Base-by-base conservation (phyloP, 2,113 vertebrate species). In the Calonectris borealis region DNA sequence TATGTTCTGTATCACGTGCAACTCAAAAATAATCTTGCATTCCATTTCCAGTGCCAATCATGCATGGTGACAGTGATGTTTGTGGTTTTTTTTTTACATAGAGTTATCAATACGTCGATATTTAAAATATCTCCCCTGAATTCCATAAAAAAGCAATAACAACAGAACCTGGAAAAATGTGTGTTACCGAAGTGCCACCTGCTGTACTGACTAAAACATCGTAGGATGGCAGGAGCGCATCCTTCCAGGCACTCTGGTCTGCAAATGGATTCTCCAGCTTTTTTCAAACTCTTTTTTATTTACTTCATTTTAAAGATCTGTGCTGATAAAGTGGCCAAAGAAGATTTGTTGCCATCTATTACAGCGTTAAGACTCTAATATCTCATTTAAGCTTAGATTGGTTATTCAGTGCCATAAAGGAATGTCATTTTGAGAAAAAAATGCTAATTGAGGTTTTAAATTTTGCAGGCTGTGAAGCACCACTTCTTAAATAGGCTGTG, bases 151-250 rank as follows among this genome's bases (percentile, higher is more conserved):
- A 87, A 62, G 51, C 57, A 19, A 25, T 18, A 65, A 20, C 42
- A 83, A 12, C 54, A 10, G 62, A 6, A 62, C 64, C 78, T 65
- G 55, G 48, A 72, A 31, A 71, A 88, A 70, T 92, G 3, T 8
- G 9, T 46, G 95, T 96, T 86, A 48, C 97, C 86, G 42, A 86
- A 94, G 94, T 97, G 98, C 98, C 98, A 98, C 90, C 98, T 98
- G 95, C 97, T 97, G 98, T 61, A 64, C 19, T 3, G 51, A 2
- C 24, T 13, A 55, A 25, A 54, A 8, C 10, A 61, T 3, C 83
- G 29, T 29, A 83, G 19, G 40, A 2, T 0, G 26, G 58, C 34
- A 13, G 24, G 3, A 12, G 16, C 0, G 27, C 19, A 4, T 36
- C 42, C 68, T 49, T 1, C 40, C 91, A 9, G 10, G 65, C 79